Evolutionary conservation across 2,888 invertebrate genomes (phyloP).

Genomic region (Drosophila tanythrix): DNA sequence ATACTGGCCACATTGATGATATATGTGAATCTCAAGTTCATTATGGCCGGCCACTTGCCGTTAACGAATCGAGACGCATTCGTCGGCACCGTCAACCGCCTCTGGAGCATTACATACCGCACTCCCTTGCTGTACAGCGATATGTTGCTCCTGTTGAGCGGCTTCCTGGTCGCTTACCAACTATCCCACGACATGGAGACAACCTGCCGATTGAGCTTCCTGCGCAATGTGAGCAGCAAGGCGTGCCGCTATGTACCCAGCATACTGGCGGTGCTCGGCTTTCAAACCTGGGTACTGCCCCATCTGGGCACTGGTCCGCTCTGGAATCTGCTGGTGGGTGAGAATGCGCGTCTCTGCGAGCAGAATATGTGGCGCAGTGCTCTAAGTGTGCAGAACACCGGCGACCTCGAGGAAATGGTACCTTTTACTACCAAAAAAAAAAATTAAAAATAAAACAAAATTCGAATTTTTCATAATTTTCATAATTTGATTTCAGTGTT

Average conservation of each 20-base stretch:
- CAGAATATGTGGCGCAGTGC: conserved; percentile 89
- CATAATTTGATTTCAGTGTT: conserved; percentile 86
- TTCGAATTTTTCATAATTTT: background rate
- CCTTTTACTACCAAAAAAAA: conserved; percentile 20
- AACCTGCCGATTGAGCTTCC: conserved; percentile 86
- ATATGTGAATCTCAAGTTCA: conserved; percentile 88
- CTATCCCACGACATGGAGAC: conserved; percentile 86
- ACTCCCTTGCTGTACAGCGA: conserved; percentile 89
- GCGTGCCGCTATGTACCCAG: conserved; percentile 88
- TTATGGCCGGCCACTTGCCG: conserved; percentile 88
- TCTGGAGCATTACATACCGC: conserved; percentile 87
- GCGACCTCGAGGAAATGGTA: conserved; percentile 89
- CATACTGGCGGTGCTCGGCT: conserved; percentile 87
- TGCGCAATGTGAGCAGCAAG: conserved; percentile 87
- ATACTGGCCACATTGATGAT: conserved; percentile 88
- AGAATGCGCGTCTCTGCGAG: conserved; percentile 88
- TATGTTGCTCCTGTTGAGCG: conserved; percentile 89
- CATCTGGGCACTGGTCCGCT: conserved; percentile 88
- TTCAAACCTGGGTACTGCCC: conserved; percentile 89
- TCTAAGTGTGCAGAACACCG: conserved; percentile 89
- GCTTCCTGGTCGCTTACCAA: conserved; percentile 88
- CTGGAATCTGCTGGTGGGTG: conserved; percentile 88
- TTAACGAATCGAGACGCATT: conserved; percentile 87
- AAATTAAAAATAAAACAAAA: background rate
- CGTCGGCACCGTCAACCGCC: conserved; percentile 85